Evolutionary conservation across 1,140 invertebrate species (phyloP).

Genomic region (Drosophila elegans): DNA sequence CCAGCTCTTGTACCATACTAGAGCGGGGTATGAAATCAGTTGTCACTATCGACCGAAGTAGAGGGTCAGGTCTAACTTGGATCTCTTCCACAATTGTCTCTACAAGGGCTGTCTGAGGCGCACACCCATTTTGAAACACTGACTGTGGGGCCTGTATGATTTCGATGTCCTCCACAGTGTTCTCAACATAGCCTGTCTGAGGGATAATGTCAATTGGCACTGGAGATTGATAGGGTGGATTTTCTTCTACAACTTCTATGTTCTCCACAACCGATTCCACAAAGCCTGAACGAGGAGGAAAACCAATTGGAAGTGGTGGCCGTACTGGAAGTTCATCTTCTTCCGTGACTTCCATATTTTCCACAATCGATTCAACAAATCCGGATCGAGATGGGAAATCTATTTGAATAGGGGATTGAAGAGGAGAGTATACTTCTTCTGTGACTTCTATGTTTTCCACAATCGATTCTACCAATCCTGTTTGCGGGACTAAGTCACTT

Average conservation of each 20-base stretch:
- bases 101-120: not conserved
- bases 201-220: slow-evolving; percentile 9
- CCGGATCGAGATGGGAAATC: not conserved
- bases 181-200: slow-evolving; percentile 8
- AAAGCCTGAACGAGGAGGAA: slow-evolving; percentile 7
- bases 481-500: not conserved
- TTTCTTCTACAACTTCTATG: slow-evolving; percentile 15
- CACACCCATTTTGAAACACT: not conserved
- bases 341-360: slow-evolving; percentile 15
- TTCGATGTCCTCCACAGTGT: slow-evolving; percentile 19
- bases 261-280: slow-evolving; percentile 29
- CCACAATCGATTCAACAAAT: slow-evolving; percentile 21
- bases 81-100: slow-evolving; percentile 13
- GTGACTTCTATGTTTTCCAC: slow-evolving; percentile 27
- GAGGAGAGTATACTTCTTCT: not conserved
- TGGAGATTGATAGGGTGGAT: not conserved
- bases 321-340: slow-evolving; percentile 1
- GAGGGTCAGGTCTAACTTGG: not conserved
- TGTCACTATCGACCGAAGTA: not conserved
- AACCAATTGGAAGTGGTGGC: slow-evolving; percentile 11
- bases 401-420: not conserved
- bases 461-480: slow-evolving; percentile 16
- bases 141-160: not conserved
- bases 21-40: slow-evolving; percentile 7
- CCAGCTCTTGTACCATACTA: slow-evolving; percentile 24